Conservation (phyloP, 2,888 invertebrate genomes). For the Lasioglossum figueresi region DNA sequence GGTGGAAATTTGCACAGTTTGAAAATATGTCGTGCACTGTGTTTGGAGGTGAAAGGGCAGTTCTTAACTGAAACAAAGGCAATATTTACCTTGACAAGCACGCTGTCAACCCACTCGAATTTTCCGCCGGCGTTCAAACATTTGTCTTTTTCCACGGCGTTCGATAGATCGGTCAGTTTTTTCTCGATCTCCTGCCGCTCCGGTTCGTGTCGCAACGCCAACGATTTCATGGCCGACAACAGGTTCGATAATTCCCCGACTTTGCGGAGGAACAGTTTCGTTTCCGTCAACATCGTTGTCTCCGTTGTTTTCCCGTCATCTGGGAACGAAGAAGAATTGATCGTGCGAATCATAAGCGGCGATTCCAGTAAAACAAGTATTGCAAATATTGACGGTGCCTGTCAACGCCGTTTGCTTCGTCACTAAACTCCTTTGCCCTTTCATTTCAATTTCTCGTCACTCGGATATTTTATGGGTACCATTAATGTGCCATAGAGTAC, state of each 20-base stretch:
- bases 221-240: conserved; percentile 73
- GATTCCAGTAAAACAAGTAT: neutral
- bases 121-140: conserved; percentile 93
- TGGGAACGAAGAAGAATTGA: conserved; percentile 20
- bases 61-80: conserved; percentile 13
- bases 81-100: conserved; percentile 89
- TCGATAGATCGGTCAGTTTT: conserved; percentile 83
- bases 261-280: conserved; percentile 83
- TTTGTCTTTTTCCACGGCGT: conserved; percentile 85
- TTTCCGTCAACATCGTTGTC: conserved; percentile 58
- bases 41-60: neutral
- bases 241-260: conserved; percentile 80
- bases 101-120: conserved; percentile 96
- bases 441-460: neutral
- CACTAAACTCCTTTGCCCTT: neutral
- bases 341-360: neutral
- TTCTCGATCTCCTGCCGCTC: conserved; percentile 79
- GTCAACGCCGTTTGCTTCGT: neutral
- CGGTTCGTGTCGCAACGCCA: conserved; percentile 48
- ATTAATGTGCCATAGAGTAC: neutral
- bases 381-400: neutral
- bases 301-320: conserved; percentile 38
- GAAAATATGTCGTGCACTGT: neutral
- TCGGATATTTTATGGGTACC: neutral
- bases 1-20: neutral